These are phyloP conservation scores for Scotopteryx bipunctaria DNA, from an alignment of 2,888 invertebrate genomes.

Conservation along the genomic window DNA sequence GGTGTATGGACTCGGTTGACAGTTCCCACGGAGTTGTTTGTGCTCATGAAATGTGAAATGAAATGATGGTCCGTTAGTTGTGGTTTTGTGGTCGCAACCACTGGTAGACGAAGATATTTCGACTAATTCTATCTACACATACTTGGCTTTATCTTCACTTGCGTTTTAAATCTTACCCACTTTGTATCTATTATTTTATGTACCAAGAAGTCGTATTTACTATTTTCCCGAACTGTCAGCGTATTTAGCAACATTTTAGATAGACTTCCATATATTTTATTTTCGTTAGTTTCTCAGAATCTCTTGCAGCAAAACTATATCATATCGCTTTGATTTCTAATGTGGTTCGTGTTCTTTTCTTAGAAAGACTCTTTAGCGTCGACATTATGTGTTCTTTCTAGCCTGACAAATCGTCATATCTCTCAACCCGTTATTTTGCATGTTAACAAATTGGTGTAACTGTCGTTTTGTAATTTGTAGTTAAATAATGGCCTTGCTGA, in stretches of 20 bases:
- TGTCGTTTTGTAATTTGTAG: slow-evolving; percentile 36
- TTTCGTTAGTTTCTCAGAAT: slow-evolving; percentile 11
- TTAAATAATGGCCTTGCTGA: slow-evolving; percentile 21
- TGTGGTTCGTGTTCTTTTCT: slow-evolving; percentile 15
- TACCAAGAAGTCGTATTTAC: too few relatives aligned
- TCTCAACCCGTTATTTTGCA: slow-evolving; percentile 49
- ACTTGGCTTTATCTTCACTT: neutral
- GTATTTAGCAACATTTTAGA: too few relatives aligned
- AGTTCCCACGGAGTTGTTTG: slow-evolving; percentile 66
- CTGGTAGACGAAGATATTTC: slow-evolving; percentile 8
- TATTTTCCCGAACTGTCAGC: too few relatives aligned
- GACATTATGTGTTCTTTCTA: slow-evolving; percentile 56
- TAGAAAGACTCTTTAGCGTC: slow-evolving; percentile 43
- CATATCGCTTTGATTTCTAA: slow-evolving; percentile 17
- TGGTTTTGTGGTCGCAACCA: slow-evolving; percentile 36
- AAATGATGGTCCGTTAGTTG: slow-evolving; percentile 61
- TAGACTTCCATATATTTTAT: neutral
- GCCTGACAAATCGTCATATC: slow-evolving; percentile 52
- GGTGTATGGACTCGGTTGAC: slow-evolving; percentile 52
- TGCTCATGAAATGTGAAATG: slow-evolving; percentile 63
- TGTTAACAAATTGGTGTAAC: slow-evolving; percentile 48
- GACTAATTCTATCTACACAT: neutral
- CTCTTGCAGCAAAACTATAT: slow-evolving; percentile 20
- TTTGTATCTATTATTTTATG: too few relatives aligned
- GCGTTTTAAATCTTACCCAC: neutral